phyloP scores from a whole-genome alignment of 2,888 invertebrate genomes.

The Drosophila macrospina region DNA sequence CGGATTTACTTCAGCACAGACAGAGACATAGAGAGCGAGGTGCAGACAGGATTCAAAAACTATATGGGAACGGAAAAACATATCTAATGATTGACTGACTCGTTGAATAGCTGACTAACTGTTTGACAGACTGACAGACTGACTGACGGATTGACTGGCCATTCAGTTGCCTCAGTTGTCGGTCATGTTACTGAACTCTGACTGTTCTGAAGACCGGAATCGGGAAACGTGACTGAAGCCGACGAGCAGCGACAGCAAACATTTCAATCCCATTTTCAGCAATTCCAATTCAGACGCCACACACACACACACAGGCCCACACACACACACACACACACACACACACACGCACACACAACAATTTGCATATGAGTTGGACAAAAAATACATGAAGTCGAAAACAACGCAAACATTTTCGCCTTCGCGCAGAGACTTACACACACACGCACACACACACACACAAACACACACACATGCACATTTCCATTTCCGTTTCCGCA shows the following conservation, averaged over 20 bases:
- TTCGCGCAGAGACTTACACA: conserved; percentile 24
- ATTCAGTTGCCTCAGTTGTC: conserved; percentile 38
- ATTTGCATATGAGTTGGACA: conserved; percentile 72
- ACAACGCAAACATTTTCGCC: conserved; percentile 59
- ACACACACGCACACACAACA: conserved; percentile 35
- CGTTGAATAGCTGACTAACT: conserved; percentile 53
- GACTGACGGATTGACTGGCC: conserved; percentile 64
- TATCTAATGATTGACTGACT: conserved; percentile 53
- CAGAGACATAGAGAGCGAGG: conserved; percentile 13
- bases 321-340: conserved; percentile 17
- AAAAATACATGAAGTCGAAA: conserved; percentile 38
- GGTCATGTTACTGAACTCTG: conserved; percentile 62
- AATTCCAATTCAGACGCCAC: conserved; percentile 70
- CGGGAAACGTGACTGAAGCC: conserved; percentile 67
- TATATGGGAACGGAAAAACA: conserved; percentile 50
- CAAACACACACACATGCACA: conserved; percentile 56
- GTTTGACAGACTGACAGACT: conserved; percentile 49
- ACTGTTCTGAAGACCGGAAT: conserved; percentile 40
- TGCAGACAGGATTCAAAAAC: conserved; percentile 64
- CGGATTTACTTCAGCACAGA: conserved; percentile 27
- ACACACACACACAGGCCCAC: conserved; percentile 39
- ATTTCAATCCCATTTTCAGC: conserved; percentile 78
- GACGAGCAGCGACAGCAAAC: conserved; percentile 73
- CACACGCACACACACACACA: conserved; percentile 37
- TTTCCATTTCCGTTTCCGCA: conserved; percentile 81